Base-by-base conservation (phyloP, 2,113 vertebrate genomes). In the Caloenas nicobarica region DNA sequence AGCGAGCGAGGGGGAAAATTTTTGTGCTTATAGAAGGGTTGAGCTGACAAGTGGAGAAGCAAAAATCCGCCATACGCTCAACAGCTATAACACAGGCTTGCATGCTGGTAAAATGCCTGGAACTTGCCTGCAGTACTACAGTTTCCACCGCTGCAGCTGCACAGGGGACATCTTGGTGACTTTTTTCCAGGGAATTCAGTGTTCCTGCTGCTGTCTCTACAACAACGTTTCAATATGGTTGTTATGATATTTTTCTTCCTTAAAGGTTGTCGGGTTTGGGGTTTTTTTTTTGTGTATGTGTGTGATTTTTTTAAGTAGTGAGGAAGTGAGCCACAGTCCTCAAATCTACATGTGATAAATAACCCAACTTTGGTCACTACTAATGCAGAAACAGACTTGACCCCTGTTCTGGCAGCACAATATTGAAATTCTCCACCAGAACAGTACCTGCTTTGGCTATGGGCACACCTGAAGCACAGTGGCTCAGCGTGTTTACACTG, bases 401-500 rank as follows among this genome's bases (percentile, higher is more conserved):
- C 9, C 31, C 34, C 33, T 62, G 6, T 9, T 60, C 61, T 56
- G 25, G 40, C 66, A 31, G 28, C 7, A 15, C 10, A 36, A 13
- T 44, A 44, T 2, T 11, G 36, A 68, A 65, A 64, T 70, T 70
- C 62, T 83, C 42, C 76, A 42, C 13, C 23, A 61, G 57, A 60
- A 19, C 24, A 53, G 25, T 6, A 14, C 53, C 38, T 51, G 53
- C n/a, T 38, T 48, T 68, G 19, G 18, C 51, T 24, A 16, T 10
- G 18, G 53, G 34, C 40, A 58, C 72, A 44, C 53, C 62, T 56
- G 22, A 33, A 86, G 56, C 33, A 28, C 5, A 0, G 28, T 14
- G 0, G 5, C 48, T 74, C n/a, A 53, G 25, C 57, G 68, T 6
- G 0, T 31, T 88, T 31, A 11, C 17, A 2, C 7, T 26, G 53